Evolutionary conservation across 2,888 invertebrate genomes (phyloP), one percentile per base, ranked within the genome.

Genomic region (Synergus japonicus): DNA sequence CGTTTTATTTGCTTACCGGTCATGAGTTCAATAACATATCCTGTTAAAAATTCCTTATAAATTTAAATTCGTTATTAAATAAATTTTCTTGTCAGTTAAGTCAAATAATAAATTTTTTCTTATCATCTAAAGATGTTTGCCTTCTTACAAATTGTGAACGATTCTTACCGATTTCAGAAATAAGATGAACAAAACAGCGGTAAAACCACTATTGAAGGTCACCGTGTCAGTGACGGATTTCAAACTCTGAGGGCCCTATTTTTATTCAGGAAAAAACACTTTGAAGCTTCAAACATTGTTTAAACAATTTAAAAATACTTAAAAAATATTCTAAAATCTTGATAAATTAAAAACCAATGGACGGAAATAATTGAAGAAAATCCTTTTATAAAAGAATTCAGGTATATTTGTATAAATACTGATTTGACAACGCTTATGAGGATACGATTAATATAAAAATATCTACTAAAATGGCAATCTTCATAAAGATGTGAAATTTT

Each of bases 321-420:
- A 5, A 0, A 7, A 37, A 37, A 37, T 37, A 37, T 37, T 37
- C 3, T 37, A 5, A 37, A 37, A 37, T n/a, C n/a, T 2, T 8
- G 2, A 54, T 8, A 2, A 54, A 7, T 54, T 54, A 54, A n/a
- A 9, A n/a, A 54, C 7, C 0, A 54, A 54, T n/a, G n/a, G n/a
- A 54, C 7, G 1, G 5, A 15, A 43, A n/a, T 64, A 8, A 67
- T 44, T 18, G 15, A 46, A 29, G 44, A 46, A 13, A 29, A 37
- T 15, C 0, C 5, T 54, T 37, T 15, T 73, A 54, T 54, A 73
- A 54, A 73, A 73, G 54, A 73, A 73, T 73, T 73, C 10, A 73
- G n/a, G 49, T 82, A 83, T 83, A 82, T 83, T 81, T 82, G 78
- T 82, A 83, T 83, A 83, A 83, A 83, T 78, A 82, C 79, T 77